Evolutionary conservation across 2,113 vertebrate genomes (phyloP).

Genomic region (Mugil cephalus): DNA sequence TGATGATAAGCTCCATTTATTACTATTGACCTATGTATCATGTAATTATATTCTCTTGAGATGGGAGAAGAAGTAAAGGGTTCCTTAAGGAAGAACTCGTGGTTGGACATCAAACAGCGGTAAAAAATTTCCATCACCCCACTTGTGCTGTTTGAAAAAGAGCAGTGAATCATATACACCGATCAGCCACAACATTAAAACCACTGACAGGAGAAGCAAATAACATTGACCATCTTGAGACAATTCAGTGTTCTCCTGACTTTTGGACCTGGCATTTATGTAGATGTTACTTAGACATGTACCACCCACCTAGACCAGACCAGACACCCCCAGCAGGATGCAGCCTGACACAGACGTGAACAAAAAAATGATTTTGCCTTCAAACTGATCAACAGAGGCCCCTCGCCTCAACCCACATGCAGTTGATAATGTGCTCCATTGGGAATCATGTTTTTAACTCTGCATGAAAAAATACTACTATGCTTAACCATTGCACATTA

Average conservation of each 20-base stretch:
- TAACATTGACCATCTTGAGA: too few relatives aligned
- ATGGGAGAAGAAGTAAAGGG: neutral
- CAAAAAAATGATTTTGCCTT: too few relatives aligned
- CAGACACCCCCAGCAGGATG: too few relatives aligned
- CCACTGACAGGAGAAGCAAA: too few relatives aligned
- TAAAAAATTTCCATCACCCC: neutral
- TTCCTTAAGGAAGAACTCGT: slow-evolving; percentile 10
- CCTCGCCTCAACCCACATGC: neutral
- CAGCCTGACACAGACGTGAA: too few relatives aligned
- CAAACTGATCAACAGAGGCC: too few relatives aligned
- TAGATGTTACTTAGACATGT: too few relatives aligned
- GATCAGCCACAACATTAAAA: too few relatives aligned
- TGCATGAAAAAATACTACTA: neutral
- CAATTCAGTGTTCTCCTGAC: too few relatives aligned
- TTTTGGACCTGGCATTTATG: too few relatives aligned
- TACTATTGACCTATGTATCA: slow-evolving; percentile 41
- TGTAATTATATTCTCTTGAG: slow-evolving; percentile 28
- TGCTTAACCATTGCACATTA: too few relatives aligned
- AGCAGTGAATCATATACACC: neutral
- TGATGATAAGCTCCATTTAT: slow-evolving; percentile 45
- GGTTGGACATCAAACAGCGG: slow-evolving; percentile 47
- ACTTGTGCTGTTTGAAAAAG: slow-evolving; percentile 1
- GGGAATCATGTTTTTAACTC: neutral
- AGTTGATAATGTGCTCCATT: neutral
- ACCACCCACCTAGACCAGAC: too few relatives aligned